Evolutionary conservation across 2,888 invertebrate species (phyloP).

Genomic region (Metopia argyrocephala): DNA sequence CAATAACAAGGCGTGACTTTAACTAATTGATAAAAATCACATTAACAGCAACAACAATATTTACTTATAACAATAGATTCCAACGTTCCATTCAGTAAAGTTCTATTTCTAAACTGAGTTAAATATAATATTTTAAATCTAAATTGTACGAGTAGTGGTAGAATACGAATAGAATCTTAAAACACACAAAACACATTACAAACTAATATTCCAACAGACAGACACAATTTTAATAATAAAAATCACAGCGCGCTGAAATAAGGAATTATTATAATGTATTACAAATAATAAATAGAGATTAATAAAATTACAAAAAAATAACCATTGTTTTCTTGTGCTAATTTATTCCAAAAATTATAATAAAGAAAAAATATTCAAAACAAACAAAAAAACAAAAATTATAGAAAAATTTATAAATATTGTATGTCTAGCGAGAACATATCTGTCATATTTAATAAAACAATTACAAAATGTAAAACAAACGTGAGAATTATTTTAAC

Average conservation of each 20-base stretch:
- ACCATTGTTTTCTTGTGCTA: constrained; percentile 44
- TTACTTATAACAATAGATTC: constrained; percentile 36
- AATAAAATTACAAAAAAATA: constrained; percentile 42
- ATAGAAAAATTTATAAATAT: background rate
- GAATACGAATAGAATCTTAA: constrained; percentile 30
- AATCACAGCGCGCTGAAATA: too few relatives aligned
- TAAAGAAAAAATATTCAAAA: background rate
- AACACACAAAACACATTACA: too few relatives aligned
- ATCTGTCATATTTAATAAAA: constrained; percentile 53
- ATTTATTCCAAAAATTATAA: constrained; percentile 40
- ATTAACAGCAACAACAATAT: constrained; percentile 28
- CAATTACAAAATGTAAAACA: constrained; percentile 61
- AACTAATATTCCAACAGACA: too few relatives aligned
- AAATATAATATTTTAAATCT: too few relatives aligned
- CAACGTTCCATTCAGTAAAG: background rate
- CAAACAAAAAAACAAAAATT: constrained; percentile 11
- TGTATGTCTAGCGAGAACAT: too few relatives aligned
- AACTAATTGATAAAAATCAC: constrained; percentile 63
- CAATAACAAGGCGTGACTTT: constrained; percentile 58
- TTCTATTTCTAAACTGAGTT: too few relatives aligned
- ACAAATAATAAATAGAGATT: background rate
- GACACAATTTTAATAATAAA: too few relatives aligned
- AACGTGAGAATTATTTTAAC: constrained; percentile 61
- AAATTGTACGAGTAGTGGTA: too few relatives aligned
- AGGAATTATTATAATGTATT: too few relatives aligned